Base-by-base conservation (phyloP, 2,888 invertebrate species). In the Sesia bembeciformis region DNA sequence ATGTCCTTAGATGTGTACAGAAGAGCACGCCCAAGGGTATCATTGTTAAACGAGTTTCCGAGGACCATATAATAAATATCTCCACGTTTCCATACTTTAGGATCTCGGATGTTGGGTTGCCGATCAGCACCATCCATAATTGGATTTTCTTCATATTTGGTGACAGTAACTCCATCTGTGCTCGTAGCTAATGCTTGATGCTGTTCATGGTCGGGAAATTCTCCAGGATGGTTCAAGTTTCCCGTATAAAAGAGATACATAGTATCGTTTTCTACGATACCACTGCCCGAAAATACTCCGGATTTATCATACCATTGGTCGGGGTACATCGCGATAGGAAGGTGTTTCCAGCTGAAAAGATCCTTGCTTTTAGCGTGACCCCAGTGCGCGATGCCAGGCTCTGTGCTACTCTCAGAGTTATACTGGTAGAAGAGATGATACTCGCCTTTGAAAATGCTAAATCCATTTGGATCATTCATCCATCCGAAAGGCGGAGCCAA, bases 391-490 rank as follows among this genome's bases (percentile, higher is more conserved):
- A 69, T 71, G 3, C 84, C 79, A 0, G 86, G 73, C 3, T 60
- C 72, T 2, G 63, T 61, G 51, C 84, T 80, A 40, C 72, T 74
- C 3, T 74, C 52, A 0, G 91, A 91, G 57, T 91, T 85, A 61
- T 80, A 77, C 63, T 91, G 91, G 61, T 84, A 91, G 58, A 89
- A 91, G 3, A 90, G 62, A 59, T 91, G 91, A 58, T 84, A 91
- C 38, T 77, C 72, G 1, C 73, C 68, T 4, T 74, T 63, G 58
- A 66, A 86, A 49, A 70, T 58, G 53, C 84, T 74, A 57, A 91
- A 84, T 4, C 91, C 91, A 55, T 91, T 91, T 0, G 91, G 91
- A 55, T 91, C 91, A 62, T 91, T 91, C 75, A 90, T 87, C 91
- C 91, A 91, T 49, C 89, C 90, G 3, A 60, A 23, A 0, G 70